Percentiles rank a stretch among this genome's conserved stretches.
phyloP scores from a whole-genome alignment of 2,113 vertebrate genomes.

The Daubentonia madagascariensis region DNA sequence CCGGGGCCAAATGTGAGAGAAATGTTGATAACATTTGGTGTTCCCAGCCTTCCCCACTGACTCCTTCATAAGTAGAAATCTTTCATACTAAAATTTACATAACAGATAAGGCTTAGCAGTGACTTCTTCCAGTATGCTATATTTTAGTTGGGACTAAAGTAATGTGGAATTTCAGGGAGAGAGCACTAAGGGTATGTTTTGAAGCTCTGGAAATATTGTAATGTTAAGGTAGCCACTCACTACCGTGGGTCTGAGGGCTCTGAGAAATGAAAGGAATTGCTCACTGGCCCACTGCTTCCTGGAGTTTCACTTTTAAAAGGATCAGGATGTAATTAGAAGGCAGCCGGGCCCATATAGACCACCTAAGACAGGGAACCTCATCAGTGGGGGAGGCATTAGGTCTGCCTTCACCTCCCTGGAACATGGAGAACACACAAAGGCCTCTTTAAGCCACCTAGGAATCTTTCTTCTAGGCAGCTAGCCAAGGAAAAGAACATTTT shows the following conservation, averaged over 20 bases:
- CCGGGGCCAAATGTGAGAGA: not conserved
- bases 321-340: not conserved
- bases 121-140: not conserved
- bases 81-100: not conserved
- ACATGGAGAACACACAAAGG: not conserved
- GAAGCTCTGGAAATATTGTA: not conserved
- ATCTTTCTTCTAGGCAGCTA: not conserved
- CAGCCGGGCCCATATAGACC: not conserved
- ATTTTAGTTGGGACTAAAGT: not conserved
- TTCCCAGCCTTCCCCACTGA: not conserved
- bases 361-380: not conserved
- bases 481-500: slow-evolving; percentile 52
- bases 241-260: not conserved
- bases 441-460: not conserved
- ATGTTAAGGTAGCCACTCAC: not conserved
- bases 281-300: not conserved
- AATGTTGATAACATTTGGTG: not conserved
- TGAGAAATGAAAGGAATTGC: not conserved
- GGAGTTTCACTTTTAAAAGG: not conserved
- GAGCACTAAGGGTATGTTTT: not conserved
- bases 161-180: not conserved
- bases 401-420: not conserved
- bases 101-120: not conserved
- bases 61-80: not conserved
- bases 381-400: not conserved